Evolutionary conservation across 2,888 invertebrate genomes (phyloP), one percentile per base, ranked within the genome.

Genomic region (Drosophila anomalipes): DNA sequence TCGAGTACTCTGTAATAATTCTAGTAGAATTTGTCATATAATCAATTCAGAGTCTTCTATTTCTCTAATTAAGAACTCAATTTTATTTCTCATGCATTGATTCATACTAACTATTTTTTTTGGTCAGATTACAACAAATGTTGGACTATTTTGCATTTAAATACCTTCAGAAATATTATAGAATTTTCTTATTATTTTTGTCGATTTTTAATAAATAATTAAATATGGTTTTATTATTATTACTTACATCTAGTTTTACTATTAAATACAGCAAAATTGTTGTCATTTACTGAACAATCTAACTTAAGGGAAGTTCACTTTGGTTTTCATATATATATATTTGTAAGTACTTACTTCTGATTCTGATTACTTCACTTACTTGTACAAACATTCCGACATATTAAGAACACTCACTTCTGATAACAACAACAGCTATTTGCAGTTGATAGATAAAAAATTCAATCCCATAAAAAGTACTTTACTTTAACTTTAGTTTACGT

Each of bases 341-440:
- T 5, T 19, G 56, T 19, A 56, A 19, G 19, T 26, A 16, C 7
- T 56, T 28, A 28, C 7, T 37, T 19, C 3, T 32, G 30, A 44
- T 44, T 14, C 16, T 7, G 26, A 30, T 32, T 47, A 32, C 28
- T 44, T 19, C 16, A 39, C 28, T 30, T 41, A 57, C 14, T 30
- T 30, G 33, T 54, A 16, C n/a, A 58, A 58, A 32, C 39, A 58
- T 30, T 58, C 4, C 22, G 32, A 44, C n/a, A 39, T 19, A 56
- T 35, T 35, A 26, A 12, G 26, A 30, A 14, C 19, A 39, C 4
- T 39, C 4, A 9, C 16, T 58, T 58, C 32, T 30, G 41, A 44
- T 58, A 44, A 41, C 16, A 57, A 41, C 7, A 58, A 22, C 22
- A 32, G 22, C 32, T 58, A 57, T 58, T 41, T 44, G 32, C 44